A percentile compares a stretch with the other conserved stretches of the same genome.
These are phyloP conservation scores for Carduelis carduelis DNA, from an alignment of 2,797 vertebrate species.

Conservation along the genomic window DNA sequence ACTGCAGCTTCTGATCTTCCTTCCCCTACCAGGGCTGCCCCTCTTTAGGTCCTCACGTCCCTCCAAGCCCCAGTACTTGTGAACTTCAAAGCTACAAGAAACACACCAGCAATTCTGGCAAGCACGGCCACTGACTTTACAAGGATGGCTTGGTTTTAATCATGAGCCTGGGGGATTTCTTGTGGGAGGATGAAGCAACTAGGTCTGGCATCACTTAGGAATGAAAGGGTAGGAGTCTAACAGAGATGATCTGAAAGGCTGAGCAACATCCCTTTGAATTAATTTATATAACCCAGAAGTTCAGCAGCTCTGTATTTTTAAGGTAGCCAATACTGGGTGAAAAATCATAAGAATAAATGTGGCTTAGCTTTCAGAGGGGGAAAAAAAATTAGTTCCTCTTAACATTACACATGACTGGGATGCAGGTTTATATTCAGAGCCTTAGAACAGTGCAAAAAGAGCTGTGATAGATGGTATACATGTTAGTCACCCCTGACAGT, in stretches of 20 bases:
- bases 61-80: not conserved
- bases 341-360: not conserved
- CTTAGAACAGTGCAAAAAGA: not conserved
- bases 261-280: not conserved
- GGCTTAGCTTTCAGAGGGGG: not conserved
- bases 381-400: not conserved
- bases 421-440: not conserved
- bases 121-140: not conserved
- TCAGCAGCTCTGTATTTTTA: not conserved
- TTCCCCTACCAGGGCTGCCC: not conserved
- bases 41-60: not conserved
- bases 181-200: conserved; percentile 14
- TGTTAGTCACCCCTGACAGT: not conserved
- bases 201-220: not conserved
- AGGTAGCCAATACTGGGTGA: not conserved
- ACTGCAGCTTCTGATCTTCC: not conserved
- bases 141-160: conserved; percentile 23
- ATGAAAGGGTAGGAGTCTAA: not conserved
- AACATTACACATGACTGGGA: not conserved
- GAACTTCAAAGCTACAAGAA: conserved; percentile 29
- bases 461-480: fast-evolving
- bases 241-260: not conserved
- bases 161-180: not conserved
- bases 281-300: not conserved
- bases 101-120: not conserved